Evolutionary conservation across 2,113 vertebrate genomes (phyloP), one percentile per base, ranked within the genome.

Genomic region (Holacanthus passer): DNA sequence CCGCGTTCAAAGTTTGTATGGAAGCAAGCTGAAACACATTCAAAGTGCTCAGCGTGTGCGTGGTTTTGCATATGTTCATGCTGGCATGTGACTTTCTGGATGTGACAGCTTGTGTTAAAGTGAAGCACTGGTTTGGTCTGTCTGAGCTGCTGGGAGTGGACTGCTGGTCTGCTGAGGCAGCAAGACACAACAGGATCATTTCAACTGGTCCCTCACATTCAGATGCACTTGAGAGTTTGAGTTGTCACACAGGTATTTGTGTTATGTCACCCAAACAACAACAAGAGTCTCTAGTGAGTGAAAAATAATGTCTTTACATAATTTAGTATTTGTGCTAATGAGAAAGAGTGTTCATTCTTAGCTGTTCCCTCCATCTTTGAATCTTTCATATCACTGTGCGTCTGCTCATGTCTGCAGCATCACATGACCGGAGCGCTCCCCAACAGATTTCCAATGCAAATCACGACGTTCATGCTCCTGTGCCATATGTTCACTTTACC

Each of bases 401-500:
- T 60, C 24, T 24, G 37, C 43, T 60, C n/a, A 5, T 20, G n/a
- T 68, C 52, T 58, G 63, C 70, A 27, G 12, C 2, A 1, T 85
- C 79, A 87, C 45, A 1, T 86, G 80, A 77, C 73, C 45, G 3
- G 11, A 24, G 3, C 37, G 4, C 52, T 3, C 22, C 8, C 53
- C 67, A 27, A 43, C 52, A 63, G 20, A 89, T 93, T 91, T 91
- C 20, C 87, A 84, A 86, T 87, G 76, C 89, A 88, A 91, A 91
- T 79, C 35, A 12, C 24, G 27, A 72, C 5, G 37, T 27, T 71
- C 39, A 41, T 10, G 0, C 60, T 68, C 19, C 56, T 14, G 63
- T 59, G 16, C 27, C 65, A 66, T 39, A 58, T 37, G 76, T 52
- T 63, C 43, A 29, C 50, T 82, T 90, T 93, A 99, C 98, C 98